Evolutionary conservation across 2,113 vertebrate genomes (phyloP), one percentile per base, ranked within the genome.

Genomic region (Pleuronectes platessa): DNA sequence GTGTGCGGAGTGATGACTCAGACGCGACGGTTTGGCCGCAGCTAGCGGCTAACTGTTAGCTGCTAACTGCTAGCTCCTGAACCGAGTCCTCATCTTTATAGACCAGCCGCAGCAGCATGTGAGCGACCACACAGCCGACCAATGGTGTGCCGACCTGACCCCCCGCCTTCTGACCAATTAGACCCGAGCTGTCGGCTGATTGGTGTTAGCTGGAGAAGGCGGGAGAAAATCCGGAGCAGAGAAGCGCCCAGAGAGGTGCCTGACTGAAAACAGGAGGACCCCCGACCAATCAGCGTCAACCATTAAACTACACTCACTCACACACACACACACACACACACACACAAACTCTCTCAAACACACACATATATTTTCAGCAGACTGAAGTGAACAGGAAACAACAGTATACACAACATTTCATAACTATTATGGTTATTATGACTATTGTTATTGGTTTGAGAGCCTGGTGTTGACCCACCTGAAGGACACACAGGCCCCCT

Each of bases 211-310:
- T 5, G 2, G 0, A 8, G 20, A 68, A 79, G 68, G 83, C 61
- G 76, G 71, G 74, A 37, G 31, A 31, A 31, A 31, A 26, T 6
- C 1, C 35, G 14, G 6, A 21, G 20, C 0, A 75, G 27, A 59
- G 21, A 68, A 80, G 65, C 13, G 79, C 49, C 76, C 74, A 7
- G 2, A 55, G 4, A 17, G 1, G 20, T 49, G 89, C 89, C 89
- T 90, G 83, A 71, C 18, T 17, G 3, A 6, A 90, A 90, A 83
- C 40, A 42, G 2, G 40, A 42, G 40, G 40, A 42, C 40, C 40
- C 40, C 35, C 35, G 8, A 37, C 35, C 35, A 37, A 37, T 37
- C 35, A 37, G 35, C 35, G 9, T 37, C 8, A 2, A 10, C 35
- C 31, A 31, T 31, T 31, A 31, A 31, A 31, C 11, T 40, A 13